Base-by-base conservation (phyloP, 1,140 invertebrate genomes). In the Portunus trituberculatus region DNA sequence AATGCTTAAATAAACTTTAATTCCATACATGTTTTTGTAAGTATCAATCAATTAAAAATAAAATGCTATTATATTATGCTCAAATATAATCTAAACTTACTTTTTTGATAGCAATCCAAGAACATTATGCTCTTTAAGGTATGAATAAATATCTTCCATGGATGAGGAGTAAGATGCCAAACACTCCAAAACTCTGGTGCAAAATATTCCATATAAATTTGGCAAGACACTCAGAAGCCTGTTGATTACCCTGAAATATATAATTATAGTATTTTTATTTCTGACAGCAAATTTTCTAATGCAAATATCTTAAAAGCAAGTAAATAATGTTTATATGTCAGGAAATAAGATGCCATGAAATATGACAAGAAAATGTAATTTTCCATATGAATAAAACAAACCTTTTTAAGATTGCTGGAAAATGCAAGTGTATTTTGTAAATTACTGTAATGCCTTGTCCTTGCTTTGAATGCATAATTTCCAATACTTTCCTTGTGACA, bases 371-470 rank as follows among this genome's bases (percentile, higher is more conserved):
- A 48, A 92, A n/a, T 28, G 0, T 45, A 10, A 4, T 28, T 45
- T 25, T 0, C n/a, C 86, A 20, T 96, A 31, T 28, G 91, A 96
- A 82, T 84, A 83, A 59, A 97, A 96, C 45, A 12, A 94, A 45
- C 96, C 96, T 95, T 97, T 97, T 96, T 97, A 97, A 97, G 97
- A 97, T 97, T 97, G 96, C 96, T 97, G 89, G 97, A 97, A 95
- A 97, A 95, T 97, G 97, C 1, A 98, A 96, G 96, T 97, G 97
- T n/a, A 97, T 97, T 0, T 98, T 96, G 86, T 97, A 97, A 76
- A 96, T 96, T 28, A 97, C 97, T 16, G 93, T 93, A 32, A 96
- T 96, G 88, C 97, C 97, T 25, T 96, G 96, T 25, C 95, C 96
- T 48, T 96, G 96, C 92, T 96, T 96, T 7, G 96, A 93, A 7